Evolutionary conservation across 2,797 vertebrate genomes (phyloP).

Genomic region (Eulemur albifrons): DNA sequence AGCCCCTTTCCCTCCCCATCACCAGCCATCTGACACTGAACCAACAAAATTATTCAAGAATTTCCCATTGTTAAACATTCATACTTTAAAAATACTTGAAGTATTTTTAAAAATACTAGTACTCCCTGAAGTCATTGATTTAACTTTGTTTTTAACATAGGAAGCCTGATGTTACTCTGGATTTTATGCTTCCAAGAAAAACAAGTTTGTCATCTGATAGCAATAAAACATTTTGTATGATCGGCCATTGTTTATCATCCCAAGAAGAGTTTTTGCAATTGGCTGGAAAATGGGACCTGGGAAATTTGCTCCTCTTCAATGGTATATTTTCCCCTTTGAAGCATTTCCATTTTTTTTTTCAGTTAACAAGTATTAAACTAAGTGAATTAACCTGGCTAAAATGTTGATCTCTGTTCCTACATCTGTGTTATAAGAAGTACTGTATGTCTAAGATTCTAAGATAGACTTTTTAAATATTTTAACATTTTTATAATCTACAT

Average conservation of each 20-base stretch:
- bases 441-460: background rate
- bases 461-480: background rate
- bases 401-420: background rate
- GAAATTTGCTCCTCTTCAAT: constrained; percentile 96
- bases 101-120: background rate
- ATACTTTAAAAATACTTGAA: background rate
- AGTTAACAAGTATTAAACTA: background rate
- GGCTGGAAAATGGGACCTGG: constrained; percentile 90
- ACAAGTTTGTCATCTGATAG: constrained; percentile 95
- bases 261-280: constrained; percentile 88
- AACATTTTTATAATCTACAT: constrained; percentile 17
- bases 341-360: background rate
- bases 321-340: constrained; percentile 84
- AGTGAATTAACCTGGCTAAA: background rate
- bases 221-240: constrained; percentile 97
- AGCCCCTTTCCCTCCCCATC: background rate
- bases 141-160: constrained; percentile 82
- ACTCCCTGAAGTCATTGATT: constrained; percentile 6
- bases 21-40: background rate
- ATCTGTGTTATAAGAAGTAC: background rate
- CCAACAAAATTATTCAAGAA: background rate
- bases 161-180: constrained; percentile 93
- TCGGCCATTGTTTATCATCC: constrained; percentile 90
- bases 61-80: background rate
- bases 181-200: constrained; percentile 95